Percentiles rank a stretch among this genome's conserved stretches.
These are phyloP conservation scores for Zaprionus tsacasi DNA, from an alignment of 1,140 invertebrate species.

Conservation along the genomic window DNA sequence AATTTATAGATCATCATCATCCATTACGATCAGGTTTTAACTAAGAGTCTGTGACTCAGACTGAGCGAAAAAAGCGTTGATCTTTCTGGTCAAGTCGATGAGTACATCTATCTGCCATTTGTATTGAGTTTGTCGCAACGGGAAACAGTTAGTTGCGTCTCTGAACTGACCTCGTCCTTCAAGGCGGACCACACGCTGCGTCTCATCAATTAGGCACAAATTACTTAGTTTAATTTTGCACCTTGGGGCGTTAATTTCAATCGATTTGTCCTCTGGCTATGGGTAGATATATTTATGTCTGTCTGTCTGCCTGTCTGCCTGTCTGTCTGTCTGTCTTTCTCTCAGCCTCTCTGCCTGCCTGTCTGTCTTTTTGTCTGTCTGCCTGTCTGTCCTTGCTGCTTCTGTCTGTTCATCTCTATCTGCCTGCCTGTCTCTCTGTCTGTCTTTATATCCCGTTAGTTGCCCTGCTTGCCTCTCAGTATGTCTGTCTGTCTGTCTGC, in stretches of 20 bases:
- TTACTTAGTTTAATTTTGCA: slow-evolving; percentile 53
- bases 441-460: not conserved
- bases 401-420: not conserved
- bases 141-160: not conserved
- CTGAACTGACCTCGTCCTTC: slow-evolving; percentile 47
- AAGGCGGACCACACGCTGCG: slow-evolving; percentile 46
- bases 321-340: not conserved
- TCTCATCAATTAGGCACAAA: slow-evolving; percentile 67
- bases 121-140: slow-evolving; percentile 1
- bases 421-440: too few relatives aligned
- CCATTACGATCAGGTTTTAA: slow-evolving; percentile 28
- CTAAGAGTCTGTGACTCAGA: slow-evolving; percentile 39
- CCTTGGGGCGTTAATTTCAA: not conserved
- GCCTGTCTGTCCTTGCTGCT: not conserved
- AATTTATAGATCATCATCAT: slow-evolving; percentile 29
- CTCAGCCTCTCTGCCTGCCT: not conserved
- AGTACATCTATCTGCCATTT: not conserved
- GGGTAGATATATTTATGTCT: not conserved
- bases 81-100: not conserved
- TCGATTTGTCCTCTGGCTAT: not conserved
- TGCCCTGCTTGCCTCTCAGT: not conserved
- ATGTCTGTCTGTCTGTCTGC: not conserved
- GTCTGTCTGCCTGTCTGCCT: not conserved
- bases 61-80: not conserved
- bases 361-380: not conserved